Conservation (phyloP, 2,888 invertebrate genomes). For the Tetrapedia diversipes region DNA sequence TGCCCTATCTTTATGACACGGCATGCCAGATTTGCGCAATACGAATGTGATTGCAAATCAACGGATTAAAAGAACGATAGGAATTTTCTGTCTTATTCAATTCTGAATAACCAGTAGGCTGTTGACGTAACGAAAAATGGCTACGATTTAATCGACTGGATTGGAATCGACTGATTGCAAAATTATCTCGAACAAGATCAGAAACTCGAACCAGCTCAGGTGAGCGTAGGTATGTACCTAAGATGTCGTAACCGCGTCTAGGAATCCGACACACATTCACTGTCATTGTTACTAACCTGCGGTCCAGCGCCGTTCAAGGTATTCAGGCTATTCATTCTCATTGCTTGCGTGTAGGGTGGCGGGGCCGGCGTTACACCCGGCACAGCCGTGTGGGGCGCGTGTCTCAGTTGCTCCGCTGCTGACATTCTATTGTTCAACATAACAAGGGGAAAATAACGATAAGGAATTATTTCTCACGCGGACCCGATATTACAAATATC, state of each 20-base stretch:
- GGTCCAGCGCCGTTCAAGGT: conserved; percentile 84
- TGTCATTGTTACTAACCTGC: conserved; percentile 82
- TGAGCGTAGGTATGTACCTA: conserved; percentile 45
- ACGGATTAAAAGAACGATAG: not conserved
- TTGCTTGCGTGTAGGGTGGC: conserved; percentile 87
- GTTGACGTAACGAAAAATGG: not conserved
- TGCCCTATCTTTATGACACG: not conserved
- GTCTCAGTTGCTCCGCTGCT: conserved; percentile 86
- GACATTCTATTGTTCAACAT: conserved; percentile 83
- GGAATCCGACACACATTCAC: conserved; percentile 68
- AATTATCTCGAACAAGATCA: conserved; percentile 12
- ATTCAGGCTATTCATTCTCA: conserved; percentile 84
- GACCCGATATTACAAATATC: not conserved
- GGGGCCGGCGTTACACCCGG: conserved; percentile 92
- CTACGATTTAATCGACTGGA: conserved; percentile 8
- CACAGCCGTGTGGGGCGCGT: conserved; percentile 84
- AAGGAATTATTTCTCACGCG: conserved; percentile 43
- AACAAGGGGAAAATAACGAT: conserved; percentile 47
- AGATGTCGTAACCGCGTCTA: conserved; percentile 58
- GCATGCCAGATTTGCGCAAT: too few species aligned
- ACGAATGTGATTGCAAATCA: too few species aligned
- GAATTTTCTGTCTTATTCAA: not conserved
- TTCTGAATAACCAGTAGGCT: not conserved
- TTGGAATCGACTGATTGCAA: conserved; percentile 19
- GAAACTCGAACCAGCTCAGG: conserved; percentile 45